phyloP scores from a whole-genome alignment of 2,797 vertebrate species.

The Sebastes ruberrimus region DNA sequence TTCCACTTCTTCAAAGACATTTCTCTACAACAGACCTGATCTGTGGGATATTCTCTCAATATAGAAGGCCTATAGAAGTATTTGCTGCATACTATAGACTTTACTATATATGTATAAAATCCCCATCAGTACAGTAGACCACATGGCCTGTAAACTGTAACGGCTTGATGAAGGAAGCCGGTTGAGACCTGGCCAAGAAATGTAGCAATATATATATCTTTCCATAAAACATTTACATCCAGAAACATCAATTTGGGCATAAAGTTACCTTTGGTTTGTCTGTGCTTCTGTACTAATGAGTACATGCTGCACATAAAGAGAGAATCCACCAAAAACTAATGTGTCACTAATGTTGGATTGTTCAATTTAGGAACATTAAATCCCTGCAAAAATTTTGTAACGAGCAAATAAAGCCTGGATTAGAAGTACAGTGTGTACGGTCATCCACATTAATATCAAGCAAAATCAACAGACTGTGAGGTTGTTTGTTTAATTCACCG shows the following conservation, averaged over 20 bases:
- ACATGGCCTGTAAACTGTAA: conserved; percentile 22
- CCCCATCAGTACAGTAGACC: conserved; percentile 15
- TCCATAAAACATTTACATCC: conserved; percentile 59
- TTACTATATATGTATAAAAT: not conserved
- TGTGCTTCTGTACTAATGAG: conserved; percentile 64
- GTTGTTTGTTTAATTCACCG: not conserved
- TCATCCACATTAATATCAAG: not conserved
- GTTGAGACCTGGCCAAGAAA: conserved; percentile 38
- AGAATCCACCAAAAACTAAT: conserved; percentile 46
- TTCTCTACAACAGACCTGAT: conserved; percentile 44
- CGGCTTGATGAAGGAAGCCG: conserved; percentile 28
- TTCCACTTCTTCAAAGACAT: conserved; percentile 44
- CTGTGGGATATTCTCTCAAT: conserved; percentile 14
- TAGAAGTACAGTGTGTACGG: not conserved
- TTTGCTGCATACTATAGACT: conserved; percentile 29
- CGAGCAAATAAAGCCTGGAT: not conserved
- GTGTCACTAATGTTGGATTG: not conserved
- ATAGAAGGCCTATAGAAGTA: conserved; percentile 12
- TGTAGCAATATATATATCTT: conserved; percentile 6
- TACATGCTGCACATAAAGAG: conserved; percentile 55
- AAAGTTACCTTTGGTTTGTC: conserved; percentile 80
- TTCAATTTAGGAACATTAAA: not conserved
- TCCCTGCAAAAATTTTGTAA: not conserved
- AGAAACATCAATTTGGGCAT: conserved; percentile 57
- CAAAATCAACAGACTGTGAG: not conserved